phyloP scores from a whole-genome alignment of 2,113 vertebrate genomes.

The Carollia perspicillata region DNA sequence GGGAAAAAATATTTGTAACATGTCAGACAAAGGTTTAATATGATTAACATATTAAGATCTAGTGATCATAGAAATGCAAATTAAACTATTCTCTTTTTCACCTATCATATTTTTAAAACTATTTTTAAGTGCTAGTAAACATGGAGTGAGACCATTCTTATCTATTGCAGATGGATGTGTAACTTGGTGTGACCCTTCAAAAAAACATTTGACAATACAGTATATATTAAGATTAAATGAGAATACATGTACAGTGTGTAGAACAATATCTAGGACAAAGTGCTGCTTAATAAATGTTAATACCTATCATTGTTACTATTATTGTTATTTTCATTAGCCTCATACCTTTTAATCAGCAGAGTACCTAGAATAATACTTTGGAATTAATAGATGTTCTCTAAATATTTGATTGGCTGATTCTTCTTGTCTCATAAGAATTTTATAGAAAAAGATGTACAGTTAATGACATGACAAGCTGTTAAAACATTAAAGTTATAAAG shows the following conservation, averaged over 20 bases:
- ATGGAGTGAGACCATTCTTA: background rate
- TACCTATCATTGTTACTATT: background rate
- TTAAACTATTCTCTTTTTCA: background rate
- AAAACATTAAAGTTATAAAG: conserved; percentile 9
- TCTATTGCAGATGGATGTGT: background rate
- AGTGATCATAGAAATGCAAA: conserved; percentile 25
- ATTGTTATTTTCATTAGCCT: background rate
- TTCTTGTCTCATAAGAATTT: conserved; percentile 1
- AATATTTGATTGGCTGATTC: background rate
- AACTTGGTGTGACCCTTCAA: background rate
- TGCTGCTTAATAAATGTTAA: background rate
- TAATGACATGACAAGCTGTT: background rate
- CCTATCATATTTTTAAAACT: background rate
- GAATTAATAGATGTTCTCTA: conserved; percentile 24
- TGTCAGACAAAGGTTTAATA: conserved; percentile 7
- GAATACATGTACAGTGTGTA: background rate
- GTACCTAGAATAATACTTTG: background rate
- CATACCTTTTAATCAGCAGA: background rate
- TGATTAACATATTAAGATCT: background rate
- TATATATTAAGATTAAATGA: background rate
- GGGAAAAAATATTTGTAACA: background rate
- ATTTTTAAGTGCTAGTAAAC: background rate
- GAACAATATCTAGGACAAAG: background rate
- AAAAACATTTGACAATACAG: background rate
- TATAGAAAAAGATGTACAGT: background rate